Evolutionary conservation across 2,113 vertebrate species (phyloP).

Genomic region (Lophura nycthemera): DNA sequence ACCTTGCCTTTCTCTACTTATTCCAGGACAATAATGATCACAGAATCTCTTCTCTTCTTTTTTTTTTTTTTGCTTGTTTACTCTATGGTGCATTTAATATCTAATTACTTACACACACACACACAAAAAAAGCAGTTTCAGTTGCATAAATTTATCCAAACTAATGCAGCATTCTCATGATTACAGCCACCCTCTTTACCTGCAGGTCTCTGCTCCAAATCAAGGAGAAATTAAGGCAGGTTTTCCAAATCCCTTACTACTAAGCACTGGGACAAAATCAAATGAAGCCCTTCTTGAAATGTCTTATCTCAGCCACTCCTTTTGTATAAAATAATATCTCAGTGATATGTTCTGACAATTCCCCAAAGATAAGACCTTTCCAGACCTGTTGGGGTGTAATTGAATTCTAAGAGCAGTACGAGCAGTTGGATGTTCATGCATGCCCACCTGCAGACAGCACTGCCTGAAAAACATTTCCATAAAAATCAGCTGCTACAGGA

Average conservation of each 20-base stretch:
- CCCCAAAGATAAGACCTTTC: neutral
- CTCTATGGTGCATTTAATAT: neutral
- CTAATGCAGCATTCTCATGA: neutral
- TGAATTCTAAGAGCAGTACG: neutral
- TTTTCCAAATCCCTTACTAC: neutral
- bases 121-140: neutral
- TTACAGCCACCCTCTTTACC: neutral
- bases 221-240: rapidly evolving
- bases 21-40: neutral
- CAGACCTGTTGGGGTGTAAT: neutral
- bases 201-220: neutral
- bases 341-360: rapidly evolving
- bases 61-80: neutral
- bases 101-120: neutral
- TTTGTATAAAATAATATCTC: too few relatives aligned
- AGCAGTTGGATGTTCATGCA: rapidly evolving
- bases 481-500: neutral
- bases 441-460: neutral
- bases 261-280: neutral
- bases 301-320: neutral
- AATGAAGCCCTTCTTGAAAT: neutral
- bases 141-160: neutral
- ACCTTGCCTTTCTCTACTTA: neutral
- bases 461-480: neutral
- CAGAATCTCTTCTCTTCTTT: neutral